These are phyloP conservation scores for Chymomyza amoena DNA, from an alignment of 2,888 invertebrate species.

Conservation along the genomic window DNA sequence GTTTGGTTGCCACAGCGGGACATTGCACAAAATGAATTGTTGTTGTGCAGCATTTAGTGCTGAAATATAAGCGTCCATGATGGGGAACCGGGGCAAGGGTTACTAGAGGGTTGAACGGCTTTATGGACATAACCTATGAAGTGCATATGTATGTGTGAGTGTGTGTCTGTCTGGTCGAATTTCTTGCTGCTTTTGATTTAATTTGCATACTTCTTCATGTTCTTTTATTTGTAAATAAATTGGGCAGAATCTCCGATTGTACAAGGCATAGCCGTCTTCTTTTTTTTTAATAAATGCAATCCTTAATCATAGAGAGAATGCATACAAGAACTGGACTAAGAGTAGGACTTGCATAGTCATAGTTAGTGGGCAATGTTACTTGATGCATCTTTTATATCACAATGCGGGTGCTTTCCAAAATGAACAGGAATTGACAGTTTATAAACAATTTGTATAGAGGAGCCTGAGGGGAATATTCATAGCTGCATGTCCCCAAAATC, in stretches of 20 bases:
- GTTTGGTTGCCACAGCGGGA: slow-evolving; percentile 54
- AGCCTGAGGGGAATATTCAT: no score
- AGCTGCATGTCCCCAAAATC: no score
- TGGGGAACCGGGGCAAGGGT: neutral
- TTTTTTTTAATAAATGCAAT: no score
- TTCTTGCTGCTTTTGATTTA: neutral
- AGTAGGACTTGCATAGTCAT: no score
- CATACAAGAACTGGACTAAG: no score
- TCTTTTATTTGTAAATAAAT: neutral
- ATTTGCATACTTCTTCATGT: neutral
- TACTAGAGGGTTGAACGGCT: neutral
- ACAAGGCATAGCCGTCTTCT: neutral
- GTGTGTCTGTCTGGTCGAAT: neutral
- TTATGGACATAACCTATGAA: neutral
- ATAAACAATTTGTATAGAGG: no score
- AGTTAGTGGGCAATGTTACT: no score
- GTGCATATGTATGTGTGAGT: neutral
- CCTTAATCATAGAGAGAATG: neutral
- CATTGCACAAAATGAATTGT: slow-evolving; percentile 69
- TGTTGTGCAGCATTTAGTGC: slow-evolving; percentile 69
- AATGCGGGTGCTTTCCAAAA: no score
- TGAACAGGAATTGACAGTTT: no score
- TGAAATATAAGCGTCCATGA: slow-evolving; percentile 25
- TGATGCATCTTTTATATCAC: no score
- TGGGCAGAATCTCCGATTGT: neutral